phyloP scores from a whole-genome alignment of 1,140 invertebrate species.

The Dendroctonus ponderosae region DNA sequence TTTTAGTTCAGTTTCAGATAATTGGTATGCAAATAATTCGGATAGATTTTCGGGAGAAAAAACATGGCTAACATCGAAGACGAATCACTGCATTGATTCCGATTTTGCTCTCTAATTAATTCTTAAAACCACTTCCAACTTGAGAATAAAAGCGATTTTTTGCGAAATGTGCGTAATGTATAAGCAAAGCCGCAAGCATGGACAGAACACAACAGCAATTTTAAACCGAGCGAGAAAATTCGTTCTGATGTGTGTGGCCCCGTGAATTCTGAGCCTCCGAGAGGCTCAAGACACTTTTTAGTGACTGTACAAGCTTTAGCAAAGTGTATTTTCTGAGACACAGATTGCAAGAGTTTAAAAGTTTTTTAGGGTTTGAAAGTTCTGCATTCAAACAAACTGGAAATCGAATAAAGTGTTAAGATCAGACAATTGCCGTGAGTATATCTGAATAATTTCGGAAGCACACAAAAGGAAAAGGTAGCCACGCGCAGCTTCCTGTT shows the following conservation, averaged over 20 bases:
- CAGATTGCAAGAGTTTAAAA: constrained; percentile 31
- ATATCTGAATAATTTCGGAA: no score
- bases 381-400: neutral
- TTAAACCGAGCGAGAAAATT: constrained; percentile 7
- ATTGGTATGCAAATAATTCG: neutral
- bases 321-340: constrained; percentile 17
- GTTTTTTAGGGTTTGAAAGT: constrained; percentile 12
- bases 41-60: no score
- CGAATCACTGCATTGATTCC: no score
- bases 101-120: no score
- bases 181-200: neutral
- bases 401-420: neutral
- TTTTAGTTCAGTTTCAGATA: constrained; percentile 13
- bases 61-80: no score
- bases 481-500: no score
- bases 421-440: constrained; percentile 4
- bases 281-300: constrained; percentile 11
- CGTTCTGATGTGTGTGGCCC: constrained; percentile 17
- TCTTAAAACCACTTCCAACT: no score
- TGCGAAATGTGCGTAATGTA: no score
- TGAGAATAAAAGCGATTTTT: no score
- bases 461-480: no score
- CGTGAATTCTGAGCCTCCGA: constrained; percentile 3
- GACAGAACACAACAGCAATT: constrained; percentile 2
- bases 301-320: constrained; percentile 4